These are phyloP conservation scores for Mobula birostris DNA, from an alignment of 2,113 vertebrate genomes.

Conservation along the genomic window DNA sequence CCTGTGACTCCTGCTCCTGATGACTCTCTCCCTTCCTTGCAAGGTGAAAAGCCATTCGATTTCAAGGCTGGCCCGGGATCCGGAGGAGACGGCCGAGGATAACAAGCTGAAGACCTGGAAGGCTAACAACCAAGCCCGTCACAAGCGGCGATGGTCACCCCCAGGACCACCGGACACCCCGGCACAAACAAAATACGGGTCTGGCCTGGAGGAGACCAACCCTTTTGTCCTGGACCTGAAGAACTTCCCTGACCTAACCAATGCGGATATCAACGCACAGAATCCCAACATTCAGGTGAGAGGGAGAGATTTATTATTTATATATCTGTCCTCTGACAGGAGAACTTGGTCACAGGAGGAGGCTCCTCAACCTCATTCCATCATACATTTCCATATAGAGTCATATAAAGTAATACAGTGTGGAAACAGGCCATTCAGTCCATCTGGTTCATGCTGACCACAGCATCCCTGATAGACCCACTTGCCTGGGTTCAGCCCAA, in stretches of 20 bases:
- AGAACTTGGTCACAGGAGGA: not conserved
- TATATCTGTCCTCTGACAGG: not conserved
- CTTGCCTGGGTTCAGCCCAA: too few relatives aligned
- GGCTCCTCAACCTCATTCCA: too few relatives aligned
- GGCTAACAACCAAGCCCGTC: conserved; percentile 41
- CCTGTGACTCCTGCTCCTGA: too few relatives aligned
- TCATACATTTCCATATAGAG: too few relatives aligned
- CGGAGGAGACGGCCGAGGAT: conserved; percentile 47
- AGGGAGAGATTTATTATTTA: not conserved
- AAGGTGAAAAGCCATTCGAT: conserved; percentile 56
- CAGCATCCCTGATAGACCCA: too few relatives aligned
- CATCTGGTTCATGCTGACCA: too few relatives aligned
- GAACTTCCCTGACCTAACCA: conserved; percentile 72
- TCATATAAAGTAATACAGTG: too few relatives aligned
- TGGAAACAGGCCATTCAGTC: too few relatives aligned
- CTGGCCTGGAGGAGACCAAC: conserved; percentile 53
- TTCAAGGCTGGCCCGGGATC: conserved; percentile 40
- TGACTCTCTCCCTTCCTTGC: not conserved
- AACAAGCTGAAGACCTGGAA: conserved; percentile 59
- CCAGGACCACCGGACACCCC: conserved; percentile 46
- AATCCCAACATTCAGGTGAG: conserved; percentile 88
- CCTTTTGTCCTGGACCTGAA: conserved; percentile 76
- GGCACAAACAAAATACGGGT: not conserved
- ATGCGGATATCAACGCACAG: conserved; percentile 67
- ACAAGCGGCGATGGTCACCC: conserved; percentile 53